phyloP scores from a whole-genome alignment of 2,113 vertebrate species.

The Cricetomys ansorgei region DNA sequence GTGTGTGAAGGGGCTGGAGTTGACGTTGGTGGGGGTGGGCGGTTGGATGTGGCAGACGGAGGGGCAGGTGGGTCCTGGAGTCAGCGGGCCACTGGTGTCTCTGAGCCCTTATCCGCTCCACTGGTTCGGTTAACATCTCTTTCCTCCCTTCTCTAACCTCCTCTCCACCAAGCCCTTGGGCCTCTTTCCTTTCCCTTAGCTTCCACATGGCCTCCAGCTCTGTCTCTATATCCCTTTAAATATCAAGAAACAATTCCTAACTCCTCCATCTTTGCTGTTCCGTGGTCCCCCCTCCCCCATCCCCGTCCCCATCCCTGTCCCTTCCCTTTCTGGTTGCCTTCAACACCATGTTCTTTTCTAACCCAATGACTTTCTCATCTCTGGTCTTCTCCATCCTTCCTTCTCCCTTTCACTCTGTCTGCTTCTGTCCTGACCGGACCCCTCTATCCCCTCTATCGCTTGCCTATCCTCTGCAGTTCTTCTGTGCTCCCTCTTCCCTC shows the following conservation, averaged over 20 bases:
- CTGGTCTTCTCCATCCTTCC: neutral
- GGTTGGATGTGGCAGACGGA: neutral
- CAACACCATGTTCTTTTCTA: neutral
- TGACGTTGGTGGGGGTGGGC: neutral
- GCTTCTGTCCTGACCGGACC: neutral
- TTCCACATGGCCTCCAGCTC: neutral
- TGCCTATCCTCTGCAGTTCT: neutral
- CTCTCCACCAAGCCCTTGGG: neutral
- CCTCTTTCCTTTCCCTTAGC: neutral
- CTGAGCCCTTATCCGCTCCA: constrained; percentile 25
- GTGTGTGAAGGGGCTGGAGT: neutral
- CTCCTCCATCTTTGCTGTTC: constrained; percentile 74
- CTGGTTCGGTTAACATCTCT: constrained; percentile 3
- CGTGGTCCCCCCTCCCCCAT: neutral
- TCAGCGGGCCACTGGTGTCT: neutral
- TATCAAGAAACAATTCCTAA: constrained; percentile 55
- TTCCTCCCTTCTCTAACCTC: neutral
- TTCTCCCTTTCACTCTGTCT: neutral
- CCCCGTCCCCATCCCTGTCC: too few relatives aligned
- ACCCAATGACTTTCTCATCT: neutral
- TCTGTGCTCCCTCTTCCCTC: neutral
- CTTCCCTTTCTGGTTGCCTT: neutral
- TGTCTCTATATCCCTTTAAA: constrained; percentile 12
- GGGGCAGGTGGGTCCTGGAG: neutral
- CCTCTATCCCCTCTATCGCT: neutral